These are phyloP conservation scores for Elmis aenea DNA, from an alignment of 2,888 invertebrate genomes.

Conservation along the genomic window DNA sequence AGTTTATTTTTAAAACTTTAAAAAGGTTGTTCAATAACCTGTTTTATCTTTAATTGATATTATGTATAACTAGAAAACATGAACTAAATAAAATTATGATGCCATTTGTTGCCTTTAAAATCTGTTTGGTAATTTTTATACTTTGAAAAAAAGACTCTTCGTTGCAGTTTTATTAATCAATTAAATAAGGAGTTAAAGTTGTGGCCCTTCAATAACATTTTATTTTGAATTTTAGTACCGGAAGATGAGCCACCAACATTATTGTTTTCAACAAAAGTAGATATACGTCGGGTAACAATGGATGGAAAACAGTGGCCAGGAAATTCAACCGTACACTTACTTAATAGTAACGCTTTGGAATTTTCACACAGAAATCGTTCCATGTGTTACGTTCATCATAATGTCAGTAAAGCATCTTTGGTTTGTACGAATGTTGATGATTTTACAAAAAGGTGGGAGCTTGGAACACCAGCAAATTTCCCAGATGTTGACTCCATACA, in stretches of 20 bases:
- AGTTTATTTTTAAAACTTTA: too few species aligned
- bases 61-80: too few species aligned
- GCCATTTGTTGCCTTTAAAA: too few species aligned
- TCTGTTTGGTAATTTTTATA: too few species aligned
- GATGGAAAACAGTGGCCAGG: slow-evolving; percentile 49
- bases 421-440: slow-evolving; percentile 65
- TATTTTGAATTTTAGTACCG: slow-evolving; percentile 55
- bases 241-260: slow-evolving; percentile 58
- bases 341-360: slow-evolving; percentile 54
- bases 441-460: slow-evolving; percentile 54
- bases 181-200: neutral
- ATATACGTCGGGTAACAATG: slow-evolving; percentile 58
- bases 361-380: slow-evolving; percentile 64
- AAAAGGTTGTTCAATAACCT: too few species aligned
- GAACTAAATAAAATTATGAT: too few species aligned
- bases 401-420: slow-evolving; percentile 50
- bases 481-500: slow-evolving; percentile 63
- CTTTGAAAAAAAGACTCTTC: too few species aligned
- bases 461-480: slow-evolving; percentile 58
- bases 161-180: neutral
- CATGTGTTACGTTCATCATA: slow-evolving; percentile 68
- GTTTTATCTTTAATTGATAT: too few species aligned
- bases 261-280: slow-evolving; percentile 62
- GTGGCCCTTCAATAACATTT: neutral
- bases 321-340: slow-evolving; percentile 41